These are phyloP conservation scores for Ardeotis arabs DNA, from an alignment of 2,113 vertebrate genomes.

Conservation along the genomic window DNA sequence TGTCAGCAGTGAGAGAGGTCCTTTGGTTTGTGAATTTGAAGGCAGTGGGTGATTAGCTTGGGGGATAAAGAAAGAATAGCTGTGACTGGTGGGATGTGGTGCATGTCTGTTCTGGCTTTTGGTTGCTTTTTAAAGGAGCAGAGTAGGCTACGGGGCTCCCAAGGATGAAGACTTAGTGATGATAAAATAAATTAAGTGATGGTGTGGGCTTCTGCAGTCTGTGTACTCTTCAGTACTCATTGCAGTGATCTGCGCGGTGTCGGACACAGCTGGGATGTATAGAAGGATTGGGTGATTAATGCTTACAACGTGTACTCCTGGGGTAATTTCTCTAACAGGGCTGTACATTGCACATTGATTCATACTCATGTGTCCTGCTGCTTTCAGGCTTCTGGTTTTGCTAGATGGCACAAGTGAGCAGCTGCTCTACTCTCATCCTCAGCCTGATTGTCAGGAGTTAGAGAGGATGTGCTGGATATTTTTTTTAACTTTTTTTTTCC, in stretches of 20 bases:
- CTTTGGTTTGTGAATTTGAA: background rate
- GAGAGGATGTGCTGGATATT: background rate
- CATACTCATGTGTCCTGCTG: fast-evolving
- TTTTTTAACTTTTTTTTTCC: background rate
- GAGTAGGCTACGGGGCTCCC: background rate
- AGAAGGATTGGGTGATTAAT: background rate
- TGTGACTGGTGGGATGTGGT: background rate
- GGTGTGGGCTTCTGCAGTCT: background rate
- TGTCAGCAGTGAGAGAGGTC: background rate
- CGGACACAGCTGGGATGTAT: fast-evolving
- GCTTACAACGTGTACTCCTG: background rate
- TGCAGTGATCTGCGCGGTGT: background rate
- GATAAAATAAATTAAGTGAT: background rate
- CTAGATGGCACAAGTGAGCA: background rate
- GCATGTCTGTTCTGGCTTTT: background rate
- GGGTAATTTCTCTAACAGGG: background rate
- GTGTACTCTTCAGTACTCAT: background rate
- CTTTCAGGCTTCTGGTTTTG: background rate
- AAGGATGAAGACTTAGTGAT: background rate
- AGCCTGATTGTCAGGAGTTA: no score
- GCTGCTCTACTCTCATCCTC: fast-evolving
- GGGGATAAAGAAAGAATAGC: background rate
- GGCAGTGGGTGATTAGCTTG: background rate
- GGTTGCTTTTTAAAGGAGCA: background rate
- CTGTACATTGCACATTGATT: fast-evolving